Evolutionary conservation across 2,888 invertebrate species (phyloP).

Genomic region (Chironomus riparius): DNA sequence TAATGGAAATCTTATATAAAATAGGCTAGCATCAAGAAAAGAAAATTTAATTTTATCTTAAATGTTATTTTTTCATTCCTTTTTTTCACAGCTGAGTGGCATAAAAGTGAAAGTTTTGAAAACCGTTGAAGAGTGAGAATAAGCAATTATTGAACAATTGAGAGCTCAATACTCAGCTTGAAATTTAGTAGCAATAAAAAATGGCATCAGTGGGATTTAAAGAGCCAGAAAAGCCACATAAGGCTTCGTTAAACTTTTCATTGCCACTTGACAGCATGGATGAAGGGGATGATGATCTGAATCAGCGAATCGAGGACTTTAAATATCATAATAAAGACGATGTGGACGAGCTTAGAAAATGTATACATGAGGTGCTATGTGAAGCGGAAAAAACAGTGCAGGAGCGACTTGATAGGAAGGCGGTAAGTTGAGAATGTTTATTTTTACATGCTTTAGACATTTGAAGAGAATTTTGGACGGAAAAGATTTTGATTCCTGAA

Average conservation of each 20-base stretch:
- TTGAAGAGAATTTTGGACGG: no score
- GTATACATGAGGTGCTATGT: conserved; percentile 9
- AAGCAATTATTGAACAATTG: neutral
- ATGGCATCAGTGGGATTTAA: conserved; percentile 21
- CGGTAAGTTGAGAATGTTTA: neutral
- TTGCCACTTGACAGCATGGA: conserved; percentile 1
- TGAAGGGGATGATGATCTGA: neutral
- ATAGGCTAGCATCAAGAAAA: no score
- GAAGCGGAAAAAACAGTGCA: conserved; percentile 18
- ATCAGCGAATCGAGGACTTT: conserved; percentile 13
- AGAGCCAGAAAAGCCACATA: neutral
- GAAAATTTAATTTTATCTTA: neutral
- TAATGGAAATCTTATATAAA: no score
- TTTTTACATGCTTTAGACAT: neutral
- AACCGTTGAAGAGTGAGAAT: neutral
- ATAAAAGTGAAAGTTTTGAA: neutral
- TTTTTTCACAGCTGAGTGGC: neutral
- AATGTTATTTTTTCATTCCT: neutral
- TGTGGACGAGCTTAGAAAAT: conserved; percentile 16
- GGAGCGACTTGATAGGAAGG: conserved; percentile 15
- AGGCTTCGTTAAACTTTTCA: conserved; percentile 5
- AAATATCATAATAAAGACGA: conserved; percentile 12
- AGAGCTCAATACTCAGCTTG: neutral
- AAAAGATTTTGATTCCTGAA: no score
- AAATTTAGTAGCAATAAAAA: neutral